A percentile compares a stretch with the other conserved stretches of the same genome.
These are phyloP conservation scores for Lottia gigantea DNA, from an alignment of 2,888 invertebrate species.

Conservation along the genomic window DNA sequence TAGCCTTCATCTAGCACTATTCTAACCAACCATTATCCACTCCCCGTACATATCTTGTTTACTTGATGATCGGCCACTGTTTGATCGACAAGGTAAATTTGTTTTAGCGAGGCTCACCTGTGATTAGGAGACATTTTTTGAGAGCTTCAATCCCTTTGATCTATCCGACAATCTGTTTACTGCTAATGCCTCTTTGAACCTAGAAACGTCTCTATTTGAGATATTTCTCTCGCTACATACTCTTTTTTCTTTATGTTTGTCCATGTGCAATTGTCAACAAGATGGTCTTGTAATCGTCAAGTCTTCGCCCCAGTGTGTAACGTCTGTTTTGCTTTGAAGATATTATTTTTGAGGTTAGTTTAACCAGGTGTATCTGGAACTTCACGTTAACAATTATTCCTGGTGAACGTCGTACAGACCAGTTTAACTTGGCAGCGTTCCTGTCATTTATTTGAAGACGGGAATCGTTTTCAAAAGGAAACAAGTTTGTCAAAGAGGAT, in stretches of 20 bases:
- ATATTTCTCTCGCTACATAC: slow-evolving; percentile 25
- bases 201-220: slow-evolving; percentile 34
- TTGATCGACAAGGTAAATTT: slow-evolving; percentile 43
- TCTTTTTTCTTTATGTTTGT: slow-evolving; percentile 25
- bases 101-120: slow-evolving; percentile 40
- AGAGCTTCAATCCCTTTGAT: slow-evolving; percentile 35
- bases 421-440: neutral
- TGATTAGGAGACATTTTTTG: slow-evolving; percentile 43
- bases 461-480: neutral
- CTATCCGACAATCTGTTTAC: slow-evolving; percentile 31
- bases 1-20: neutral
- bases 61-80: slow-evolving; percentile 29
- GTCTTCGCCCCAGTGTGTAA: slow-evolving; percentile 18
- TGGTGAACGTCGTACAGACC: neutral
- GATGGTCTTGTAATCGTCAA: slow-evolving; percentile 14
- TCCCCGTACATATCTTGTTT: slow-evolving; percentile 24
- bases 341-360: slow-evolving; percentile 10
- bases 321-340: slow-evolving; percentile 23
- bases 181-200: slow-evolving; percentile 36
- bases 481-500: neutral
- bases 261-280: slow-evolving; percentile 23
- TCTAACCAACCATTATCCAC: slow-evolving; percentile 10
- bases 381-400: neutral
- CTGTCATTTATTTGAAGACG: neutral
- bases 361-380: slow-evolving; percentile 7